Conservation (phyloP, 2,888 invertebrate genomes). For the Cordilura impudica region DNA sequence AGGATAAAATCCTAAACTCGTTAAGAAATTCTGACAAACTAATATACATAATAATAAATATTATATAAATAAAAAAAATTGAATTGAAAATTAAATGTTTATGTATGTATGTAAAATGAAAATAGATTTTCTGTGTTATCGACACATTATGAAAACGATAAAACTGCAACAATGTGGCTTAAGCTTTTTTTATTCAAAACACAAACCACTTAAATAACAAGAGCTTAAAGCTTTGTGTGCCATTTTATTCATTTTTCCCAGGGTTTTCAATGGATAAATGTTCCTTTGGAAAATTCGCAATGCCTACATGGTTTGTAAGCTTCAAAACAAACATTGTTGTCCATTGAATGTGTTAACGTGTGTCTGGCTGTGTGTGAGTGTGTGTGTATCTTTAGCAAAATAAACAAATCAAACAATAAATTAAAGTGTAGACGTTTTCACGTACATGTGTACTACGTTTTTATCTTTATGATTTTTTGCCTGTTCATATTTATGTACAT, state of each 20-base stretch:
- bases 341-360: not conserved
- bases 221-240: constrained; percentile 31
- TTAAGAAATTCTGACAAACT: no score
- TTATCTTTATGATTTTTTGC: no score
- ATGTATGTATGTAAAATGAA: no score
- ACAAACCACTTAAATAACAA: constrained; percentile 45
- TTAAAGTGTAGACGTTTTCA: not conserved
- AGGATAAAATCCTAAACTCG: no score
- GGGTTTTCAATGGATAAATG: not conserved
- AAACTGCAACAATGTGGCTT: no score
- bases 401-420: not conserved
- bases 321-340: constrained; percentile 70
- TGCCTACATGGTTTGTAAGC: constrained; percentile 68
- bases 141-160: no score
- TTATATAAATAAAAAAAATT: no score
- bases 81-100: no score
- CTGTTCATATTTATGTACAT: constrained; percentile 67
- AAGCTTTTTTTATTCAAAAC: constrained; percentile 36
- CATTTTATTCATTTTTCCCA: constrained; percentile 34
- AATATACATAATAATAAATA: no score
- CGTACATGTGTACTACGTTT: not conserved
- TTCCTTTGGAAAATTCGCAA: constrained; percentile 62
- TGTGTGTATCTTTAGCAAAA: not conserved
- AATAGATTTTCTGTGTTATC: no score
- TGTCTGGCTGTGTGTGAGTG: constrained; percentile 9